A percentile compares a stretch with the other conserved stretches of the same genome.
Conservation (phyloP, 2,888 invertebrate genomes). For the Eretmocerus hayati region DNA sequence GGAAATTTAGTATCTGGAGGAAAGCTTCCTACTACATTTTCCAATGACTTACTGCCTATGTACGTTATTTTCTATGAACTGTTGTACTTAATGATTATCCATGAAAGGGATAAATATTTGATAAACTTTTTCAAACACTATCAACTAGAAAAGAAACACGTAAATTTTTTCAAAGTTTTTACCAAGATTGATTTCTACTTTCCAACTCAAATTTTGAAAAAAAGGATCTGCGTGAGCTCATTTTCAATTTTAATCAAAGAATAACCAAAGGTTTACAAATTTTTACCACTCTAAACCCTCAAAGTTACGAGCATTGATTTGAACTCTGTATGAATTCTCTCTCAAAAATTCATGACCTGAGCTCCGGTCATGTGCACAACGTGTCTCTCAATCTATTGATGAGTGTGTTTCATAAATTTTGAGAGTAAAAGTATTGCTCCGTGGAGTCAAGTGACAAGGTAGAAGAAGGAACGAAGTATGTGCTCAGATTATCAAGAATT, state of each 20-base stretch:
- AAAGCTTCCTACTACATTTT: slow-evolving; percentile 36
- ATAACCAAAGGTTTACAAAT: slow-evolving; percentile 11
- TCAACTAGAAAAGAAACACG: slow-evolving; percentile 41
- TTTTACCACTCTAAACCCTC: slow-evolving; percentile 5
- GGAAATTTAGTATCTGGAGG: slow-evolving; percentile 39
- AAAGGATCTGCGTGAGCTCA: slow-evolving; percentile 30
- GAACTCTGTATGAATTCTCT: slow-evolving; percentile 5
- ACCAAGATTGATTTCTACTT: slow-evolving; percentile 27
- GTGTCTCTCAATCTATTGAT: slow-evolving; percentile 14
- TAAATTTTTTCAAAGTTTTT: slow-evolving; percentile 27
- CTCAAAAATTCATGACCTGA: slow-evolving; percentile 8
- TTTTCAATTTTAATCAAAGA: slow-evolving; percentile 21
- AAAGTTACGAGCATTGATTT: no score
- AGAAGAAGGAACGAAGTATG: background rate
- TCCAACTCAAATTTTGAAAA: no score
- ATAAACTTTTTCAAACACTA: slow-evolving; percentile 45
- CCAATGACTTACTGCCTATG: slow-evolving; percentile 38
- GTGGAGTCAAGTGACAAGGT: background rate
- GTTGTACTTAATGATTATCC: slow-evolving; percentile 46
- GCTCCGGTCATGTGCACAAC: background rate
- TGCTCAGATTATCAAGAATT: no score
- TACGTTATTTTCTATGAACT: slow-evolving; percentile 41
- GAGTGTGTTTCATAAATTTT: slow-evolving; percentile 20
- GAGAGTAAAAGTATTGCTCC: slow-evolving; percentile 20
- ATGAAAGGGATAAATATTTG: slow-evolving; percentile 41